These are phyloP conservation scores for Echinarachnius parma DNA, from an alignment of 53 echinoderm and acorn worm species.

Conservation along the genomic window DNA sequence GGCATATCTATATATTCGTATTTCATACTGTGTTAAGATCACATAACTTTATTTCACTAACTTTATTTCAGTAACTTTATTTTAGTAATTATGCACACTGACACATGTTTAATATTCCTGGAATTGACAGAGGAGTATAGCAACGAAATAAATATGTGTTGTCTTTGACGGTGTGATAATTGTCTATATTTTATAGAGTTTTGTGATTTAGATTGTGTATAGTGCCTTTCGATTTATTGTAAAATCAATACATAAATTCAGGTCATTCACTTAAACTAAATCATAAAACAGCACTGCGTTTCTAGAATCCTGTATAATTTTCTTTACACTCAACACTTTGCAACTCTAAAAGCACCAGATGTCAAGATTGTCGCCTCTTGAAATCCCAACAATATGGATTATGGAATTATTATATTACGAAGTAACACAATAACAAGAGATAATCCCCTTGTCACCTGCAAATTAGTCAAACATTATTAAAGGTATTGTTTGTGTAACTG, in stretches of 20 bases:
- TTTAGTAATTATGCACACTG: constrained; percentile 5
- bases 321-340: constrained; percentile 4
- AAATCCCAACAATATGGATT: not conserved
- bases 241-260: too few species aligned
- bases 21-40: too few species aligned
- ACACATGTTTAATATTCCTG: constrained; percentile 12
- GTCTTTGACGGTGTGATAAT: constrained; percentile 12
- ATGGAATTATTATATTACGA: too few species aligned
- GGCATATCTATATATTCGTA: not conserved
- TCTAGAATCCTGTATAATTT: not conserved
- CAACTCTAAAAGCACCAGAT: constrained; percentile 4
- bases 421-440: too few species aligned
- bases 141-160: constrained; percentile 8
- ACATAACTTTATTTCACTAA: not conserved
- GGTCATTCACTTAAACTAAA: too few species aligned
- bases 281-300: not conserved
- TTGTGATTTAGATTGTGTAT: not conserved
- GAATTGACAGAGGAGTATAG: constrained; percentile 14
- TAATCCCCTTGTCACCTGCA: too few species aligned
- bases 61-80: not conserved
- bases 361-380: constrained; percentile 2
- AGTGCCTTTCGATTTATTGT: too few species aligned
- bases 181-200: constrained; percentile 9
- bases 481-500: too few species aligned
- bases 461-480: too few species aligned